Percentiles rank a stretch among this genome's conserved stretches.
Conservation (phyloP, 2,113 vertebrate genomes). For the Xyrauchen texanus region DNA sequence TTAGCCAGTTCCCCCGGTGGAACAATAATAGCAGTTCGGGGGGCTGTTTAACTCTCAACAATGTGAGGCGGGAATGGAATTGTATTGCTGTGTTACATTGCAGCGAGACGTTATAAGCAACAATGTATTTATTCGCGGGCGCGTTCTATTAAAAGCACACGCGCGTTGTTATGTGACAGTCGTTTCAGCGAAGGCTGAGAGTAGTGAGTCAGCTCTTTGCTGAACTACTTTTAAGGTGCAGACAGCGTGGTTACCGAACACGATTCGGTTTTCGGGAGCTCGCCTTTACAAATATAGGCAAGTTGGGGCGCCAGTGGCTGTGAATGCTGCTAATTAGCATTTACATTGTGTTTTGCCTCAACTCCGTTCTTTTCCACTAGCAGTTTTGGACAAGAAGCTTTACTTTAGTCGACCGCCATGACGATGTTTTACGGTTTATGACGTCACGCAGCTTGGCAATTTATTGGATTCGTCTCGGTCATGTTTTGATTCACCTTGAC, state of each 20-base stretch:
- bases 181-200: neutral
- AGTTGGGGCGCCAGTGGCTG: neutral
- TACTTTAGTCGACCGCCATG: neutral
- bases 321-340: constrained; percentile 1
- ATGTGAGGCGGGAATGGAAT: neutral
- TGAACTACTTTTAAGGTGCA: neutral
- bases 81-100: constrained; percentile 1
- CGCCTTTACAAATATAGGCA: neutral
- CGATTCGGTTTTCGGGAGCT: neutral
- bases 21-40: too few species aligned
- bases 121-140: neutral
- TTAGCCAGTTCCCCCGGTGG: constrained; percentile 19
- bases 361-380: constrained; percentile 11
- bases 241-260: neutral
- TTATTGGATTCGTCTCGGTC: neutral
- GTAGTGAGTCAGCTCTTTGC: constrained; percentile 48
- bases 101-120: neutral
- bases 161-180: neutral
- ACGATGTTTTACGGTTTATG: constrained; percentile 3
- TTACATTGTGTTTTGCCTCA: neutral
- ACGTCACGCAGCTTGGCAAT: constrained; percentile 5
- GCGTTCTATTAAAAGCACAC: constrained; percentile 17
- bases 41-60: neutral
- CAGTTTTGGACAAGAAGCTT: neutral
- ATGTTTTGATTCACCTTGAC: neutral